Evolutionary conservation across 1,140 invertebrate genomes (phyloP), one percentile per base, ranked within the genome.

Genomic region (Tribolium madens): DNA sequence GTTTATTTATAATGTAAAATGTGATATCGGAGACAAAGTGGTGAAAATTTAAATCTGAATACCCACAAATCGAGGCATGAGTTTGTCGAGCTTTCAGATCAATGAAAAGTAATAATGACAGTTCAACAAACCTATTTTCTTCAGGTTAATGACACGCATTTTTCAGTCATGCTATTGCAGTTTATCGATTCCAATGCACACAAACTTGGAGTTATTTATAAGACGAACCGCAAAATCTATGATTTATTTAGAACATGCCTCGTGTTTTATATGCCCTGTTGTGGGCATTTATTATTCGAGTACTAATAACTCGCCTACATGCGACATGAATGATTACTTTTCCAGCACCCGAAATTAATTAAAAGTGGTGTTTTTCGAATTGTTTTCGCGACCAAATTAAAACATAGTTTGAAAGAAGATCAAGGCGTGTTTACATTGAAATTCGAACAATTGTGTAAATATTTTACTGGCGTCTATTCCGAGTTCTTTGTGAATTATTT

Each of bases 101-200:
- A 4, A 26, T 26, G 36, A 42, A 42, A 42, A 42, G n/a, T 3
- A 42, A 2, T 31, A 31, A 2, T 42, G 7, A 42, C 36, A 42
- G 36, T 42, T 42, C 36, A 42, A 42, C 36, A 42, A 42, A 42
- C 36, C 33, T 42, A 42, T 42, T 42, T 42, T n/a, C 36, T 42
- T n/a, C 36, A 33, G 57, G 57, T 64, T 64, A 64, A 64, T 64
- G 57, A 64, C 57, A 64, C 57, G 14, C 57, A 64, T 15, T 64
- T 18, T 26, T 26, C 15, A 21, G 52, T 57, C 52, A 57, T 21
- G 52, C 52, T 21, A 33, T 64, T 64, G 57, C 57, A 64, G 57
- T 18, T 64, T 64, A 64, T 64, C 57, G 57, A 64, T 64, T 64
- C 7, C n/a, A 33, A 15, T 64, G 57, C 57, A 64, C 57, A 3